Percentiles rank a stretch among this genome's conserved stretches.
Evolutionary conservation across 2,797 vertebrate genomes (phyloP).

Genomic region (Parambassis ranga): DNA sequence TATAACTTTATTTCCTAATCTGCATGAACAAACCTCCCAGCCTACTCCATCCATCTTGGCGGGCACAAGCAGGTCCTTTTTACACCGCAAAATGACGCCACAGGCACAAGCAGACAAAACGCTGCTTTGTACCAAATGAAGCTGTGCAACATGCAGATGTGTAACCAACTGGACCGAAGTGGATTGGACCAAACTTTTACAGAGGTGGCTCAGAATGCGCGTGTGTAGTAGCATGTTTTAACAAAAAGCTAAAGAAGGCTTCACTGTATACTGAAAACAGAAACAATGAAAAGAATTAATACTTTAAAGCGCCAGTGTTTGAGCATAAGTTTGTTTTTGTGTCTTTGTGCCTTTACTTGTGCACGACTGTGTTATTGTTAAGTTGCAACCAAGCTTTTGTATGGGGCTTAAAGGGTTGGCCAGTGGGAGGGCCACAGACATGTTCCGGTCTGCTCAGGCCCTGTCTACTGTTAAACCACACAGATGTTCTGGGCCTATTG

Average conservation of each 20-base stretch:
- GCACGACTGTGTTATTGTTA: slow-evolving; percentile 53
- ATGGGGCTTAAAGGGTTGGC: slow-evolving; percentile 26
- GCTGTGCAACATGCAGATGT: neutral
- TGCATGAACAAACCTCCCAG: neutral
- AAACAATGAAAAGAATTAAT: neutral
- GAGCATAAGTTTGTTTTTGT: slow-evolving; percentile 13
- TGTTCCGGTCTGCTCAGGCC: slow-evolving; percentile 63
- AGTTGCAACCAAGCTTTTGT: slow-evolving; percentile 60
- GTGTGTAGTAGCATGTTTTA: too few species aligned
- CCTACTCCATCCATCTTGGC: slow-evolving; percentile 2
- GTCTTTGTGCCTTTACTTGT: slow-evolving; percentile 35
- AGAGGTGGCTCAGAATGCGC: neutral
- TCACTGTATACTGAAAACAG: too few species aligned
- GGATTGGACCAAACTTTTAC: neutral
- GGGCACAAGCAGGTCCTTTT: neutral
- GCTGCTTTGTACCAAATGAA: slow-evolving; percentile 7
- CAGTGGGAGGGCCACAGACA: slow-evolving; percentile 62
- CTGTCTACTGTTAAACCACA: slow-evolving; percentile 59
- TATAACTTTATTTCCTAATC: slow-evolving; percentile 4
- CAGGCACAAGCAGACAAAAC: slow-evolving; percentile 9
- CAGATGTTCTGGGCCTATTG: slow-evolving; percentile 69
- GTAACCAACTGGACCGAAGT: neutral
- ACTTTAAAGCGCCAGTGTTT: neutral
- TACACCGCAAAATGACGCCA: slow-evolving; percentile 1
- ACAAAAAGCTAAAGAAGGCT: too few species aligned